Evolutionary conservation across 1,140 invertebrate species (phyloP), one percentile per base, ranked within the genome.

Genomic region (Musca domestica): DNA sequence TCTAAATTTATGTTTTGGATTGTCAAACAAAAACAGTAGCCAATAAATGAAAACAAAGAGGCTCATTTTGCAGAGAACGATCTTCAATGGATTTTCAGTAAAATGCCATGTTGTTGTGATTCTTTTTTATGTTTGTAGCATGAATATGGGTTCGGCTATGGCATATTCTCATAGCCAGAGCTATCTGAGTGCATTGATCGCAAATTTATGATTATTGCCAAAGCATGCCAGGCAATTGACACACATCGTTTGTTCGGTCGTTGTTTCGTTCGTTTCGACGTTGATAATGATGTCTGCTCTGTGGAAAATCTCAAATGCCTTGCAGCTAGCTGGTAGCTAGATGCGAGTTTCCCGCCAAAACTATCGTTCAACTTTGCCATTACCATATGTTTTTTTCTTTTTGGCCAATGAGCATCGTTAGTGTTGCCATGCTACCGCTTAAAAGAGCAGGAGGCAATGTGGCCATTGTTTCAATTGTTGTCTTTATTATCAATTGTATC

Each of bases 201-300:
- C 54, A 58, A 51, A 58, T 58, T 58, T 58, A 58, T 58, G 54
- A 58, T 58, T 58, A 58, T 58, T 58, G 23, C 54, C 54, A 58
- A 58, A 58, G 27, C 54, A 58, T 58, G 54, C 25, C 54, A 58
- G 48, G 48, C 48, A 51, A 51, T 51, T 51, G 48, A 51, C 48
- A 51, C 48, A 51, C 48, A 51, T 51, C 48, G 34, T 41, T 41
- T 10, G 34, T 12, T 51, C 48, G 48, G 48, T 51, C 14, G n/a
- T n/a, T n/a, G n/a, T n/a, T n/a, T n/a, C n/a, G n/a, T n/a, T 19
- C 17, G 47, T 49, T 14, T 6, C 20, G 20, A 19, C 20, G 48
- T 9, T 51, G 48, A 51, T 22, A 51, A 22, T 51, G 48, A 51
- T 22, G 20, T 20, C 17, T 19, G 4, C 12, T 51, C 17, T 51